Evolutionary conservation across 2,888 invertebrate species (phyloP).

Genomic region (Agrochola circellaris): DNA sequence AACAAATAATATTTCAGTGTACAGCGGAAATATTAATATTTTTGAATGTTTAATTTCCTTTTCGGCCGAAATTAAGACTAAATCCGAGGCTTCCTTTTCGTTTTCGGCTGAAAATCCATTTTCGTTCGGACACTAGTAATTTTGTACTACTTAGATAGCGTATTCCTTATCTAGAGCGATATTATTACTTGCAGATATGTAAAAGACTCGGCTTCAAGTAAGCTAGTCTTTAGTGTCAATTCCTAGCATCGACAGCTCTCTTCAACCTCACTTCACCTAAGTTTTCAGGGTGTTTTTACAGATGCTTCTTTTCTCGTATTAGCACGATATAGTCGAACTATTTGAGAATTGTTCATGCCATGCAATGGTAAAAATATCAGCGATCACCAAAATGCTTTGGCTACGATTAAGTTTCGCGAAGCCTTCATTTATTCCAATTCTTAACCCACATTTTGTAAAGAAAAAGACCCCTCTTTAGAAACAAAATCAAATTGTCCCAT

Average conservation of each 20-base stretch:
- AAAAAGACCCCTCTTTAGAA: neutral
- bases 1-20: too few relatives aligned
- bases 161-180: neutral
- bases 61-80: too few relatives aligned
- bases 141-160: neutral
- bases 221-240: neutral
- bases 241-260: neutral
- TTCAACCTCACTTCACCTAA: neutral
- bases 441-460: slow-evolving; percentile 8
- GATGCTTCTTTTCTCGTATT: too few relatives aligned
- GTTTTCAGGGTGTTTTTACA: neutral
- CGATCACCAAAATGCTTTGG: too few relatives aligned
- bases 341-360: neutral
- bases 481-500: slow-evolving; percentile 31
- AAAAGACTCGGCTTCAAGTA: neutral
- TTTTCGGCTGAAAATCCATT: too few relatives aligned
- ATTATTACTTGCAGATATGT: neutral
- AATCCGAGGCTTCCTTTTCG: too few relatives aligned
- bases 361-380: neutral
- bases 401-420: neutral
- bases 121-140: neutral
- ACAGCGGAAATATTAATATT: too few relatives aligned
- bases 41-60: too few relatives aligned
- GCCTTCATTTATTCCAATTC: neutral
- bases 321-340: neutral